Evolutionary conservation across 2,797 vertebrate genomes (phyloP).

Genomic region (Anguilla anguilla): DNA sequence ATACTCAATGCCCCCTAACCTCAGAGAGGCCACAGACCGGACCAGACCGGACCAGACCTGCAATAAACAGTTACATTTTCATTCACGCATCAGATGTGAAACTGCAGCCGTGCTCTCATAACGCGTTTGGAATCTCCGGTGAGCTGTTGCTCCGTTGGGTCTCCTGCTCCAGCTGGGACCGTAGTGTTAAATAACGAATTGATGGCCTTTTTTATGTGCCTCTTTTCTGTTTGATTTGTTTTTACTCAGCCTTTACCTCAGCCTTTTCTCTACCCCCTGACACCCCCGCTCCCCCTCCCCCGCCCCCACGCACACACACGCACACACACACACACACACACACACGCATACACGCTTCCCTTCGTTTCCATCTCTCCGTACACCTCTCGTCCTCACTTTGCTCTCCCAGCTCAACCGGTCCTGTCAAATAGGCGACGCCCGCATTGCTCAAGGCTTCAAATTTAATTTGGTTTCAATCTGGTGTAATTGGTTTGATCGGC

Average conservation of each 20-base stretch:
- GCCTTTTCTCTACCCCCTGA: background rate
- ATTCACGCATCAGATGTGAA: background rate
- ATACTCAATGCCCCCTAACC: constrained; percentile 32
- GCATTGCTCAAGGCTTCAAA: constrained; percentile 75
- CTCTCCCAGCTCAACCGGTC: constrained; percentile 50
- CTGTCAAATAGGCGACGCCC: constrained; percentile 63
- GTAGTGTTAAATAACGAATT: background rate
- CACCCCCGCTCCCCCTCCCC: background rate
- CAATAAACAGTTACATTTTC: constrained; percentile 14
- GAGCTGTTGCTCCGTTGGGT: background rate
- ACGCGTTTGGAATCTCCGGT: background rate
- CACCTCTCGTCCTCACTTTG: constrained; percentile 51
- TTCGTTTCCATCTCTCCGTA: constrained; percentile 49
- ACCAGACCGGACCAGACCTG: constrained; percentile 3
- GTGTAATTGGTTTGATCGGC: constrained; percentile 80
- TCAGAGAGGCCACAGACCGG: constrained; percentile 9
- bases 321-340: background rate
- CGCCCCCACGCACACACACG: background rate
- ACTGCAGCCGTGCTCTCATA: background rate
- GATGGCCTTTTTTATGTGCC: background rate
- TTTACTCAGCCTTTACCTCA: constrained; percentile 30
- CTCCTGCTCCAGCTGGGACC: background rate
- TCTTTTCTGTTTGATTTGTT: constrained; percentile 43
- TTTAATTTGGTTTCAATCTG: constrained; percentile 81
- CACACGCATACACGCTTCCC: background rate